Percentiles rank a stretch among this genome's conserved stretches.
phyloP scores from a whole-genome alignment of 2,888 invertebrate species.

The Ellobium chinense region DNA sequence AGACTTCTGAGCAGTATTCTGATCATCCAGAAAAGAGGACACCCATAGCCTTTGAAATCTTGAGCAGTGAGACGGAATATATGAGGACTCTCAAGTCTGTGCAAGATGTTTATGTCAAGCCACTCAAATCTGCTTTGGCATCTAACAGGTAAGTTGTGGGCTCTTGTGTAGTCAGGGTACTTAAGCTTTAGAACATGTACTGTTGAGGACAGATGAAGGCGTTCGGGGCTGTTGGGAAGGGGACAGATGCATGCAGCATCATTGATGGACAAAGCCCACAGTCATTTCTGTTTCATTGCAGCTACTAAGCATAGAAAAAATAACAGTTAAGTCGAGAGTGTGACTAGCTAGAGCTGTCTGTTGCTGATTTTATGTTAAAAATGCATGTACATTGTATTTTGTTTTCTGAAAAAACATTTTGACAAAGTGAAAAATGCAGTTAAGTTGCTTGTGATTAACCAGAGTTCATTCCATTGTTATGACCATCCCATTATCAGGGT shows the following conservation, averaged over 20 bases:
- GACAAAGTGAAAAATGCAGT: neutral
- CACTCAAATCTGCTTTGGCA: slow-evolving; percentile 70
- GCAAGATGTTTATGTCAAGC: slow-evolving; percentile 69
- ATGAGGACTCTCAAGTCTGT: slow-evolving; percentile 69
- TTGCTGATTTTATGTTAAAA: too few relatives aligned
- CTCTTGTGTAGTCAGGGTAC: neutral
- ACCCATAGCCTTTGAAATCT: slow-evolving; percentile 72
- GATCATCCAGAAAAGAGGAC: slow-evolving; percentile 73
- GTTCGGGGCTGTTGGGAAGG: too few relatives aligned
- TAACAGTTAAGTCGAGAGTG: too few relatives aligned
- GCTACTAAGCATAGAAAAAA: too few relatives aligned
- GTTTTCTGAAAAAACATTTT: neutral
- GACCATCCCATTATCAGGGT: too few relatives aligned
- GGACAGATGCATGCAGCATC: too few relatives aligned
- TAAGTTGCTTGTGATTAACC: neutral
- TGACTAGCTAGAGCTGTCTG: too few relatives aligned
- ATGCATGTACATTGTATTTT: neutral
- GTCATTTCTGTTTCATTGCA: too few relatives aligned
- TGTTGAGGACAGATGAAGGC: too few relatives aligned
- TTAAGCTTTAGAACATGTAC: neutral
- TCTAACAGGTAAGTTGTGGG: slow-evolving; percentile 70
- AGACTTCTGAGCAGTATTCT: slow-evolving; percentile 66
- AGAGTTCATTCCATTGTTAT: too few relatives aligned
- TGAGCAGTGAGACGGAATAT: slow-evolving; percentile 74
- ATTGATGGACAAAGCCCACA: too few relatives aligned